Evolutionary conservation across 1,140 invertebrate species (phyloP).

Genomic region (Caerostris extrusa): DNA sequence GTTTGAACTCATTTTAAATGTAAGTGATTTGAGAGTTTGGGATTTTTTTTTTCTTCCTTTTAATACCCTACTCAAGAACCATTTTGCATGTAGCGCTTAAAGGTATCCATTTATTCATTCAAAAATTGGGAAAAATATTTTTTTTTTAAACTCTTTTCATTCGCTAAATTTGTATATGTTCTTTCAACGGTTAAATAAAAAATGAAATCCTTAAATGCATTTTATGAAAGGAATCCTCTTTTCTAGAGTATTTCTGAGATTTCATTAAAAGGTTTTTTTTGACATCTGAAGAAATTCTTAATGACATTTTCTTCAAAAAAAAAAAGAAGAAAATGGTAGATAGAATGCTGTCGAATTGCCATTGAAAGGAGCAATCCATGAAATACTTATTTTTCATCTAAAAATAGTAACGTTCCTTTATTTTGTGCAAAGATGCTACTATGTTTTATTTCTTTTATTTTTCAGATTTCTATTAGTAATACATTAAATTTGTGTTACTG

Average conservation of each 20-base stretch:
- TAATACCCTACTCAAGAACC: conserved; percentile 3
- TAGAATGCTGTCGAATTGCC: too few species aligned
- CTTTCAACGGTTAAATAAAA: not conserved
- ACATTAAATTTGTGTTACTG: too few species aligned
- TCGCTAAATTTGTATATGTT: not conserved
- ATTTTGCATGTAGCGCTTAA: not conserved
- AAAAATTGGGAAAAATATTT: not conserved
- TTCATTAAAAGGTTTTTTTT: too few species aligned
- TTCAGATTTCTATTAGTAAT: too few species aligned
- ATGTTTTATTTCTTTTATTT: too few species aligned
- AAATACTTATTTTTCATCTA: too few species aligned
- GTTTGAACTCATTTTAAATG: conserved; percentile 21
- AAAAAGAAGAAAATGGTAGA: too few species aligned
- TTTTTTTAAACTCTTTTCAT: not conserved
- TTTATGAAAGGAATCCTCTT: not conserved
- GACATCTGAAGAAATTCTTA: too few species aligned
- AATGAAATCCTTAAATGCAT: not conserved
- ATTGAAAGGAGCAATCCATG: too few species aligned
- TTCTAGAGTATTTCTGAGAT: not conserved
- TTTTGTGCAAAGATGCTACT: too few species aligned
- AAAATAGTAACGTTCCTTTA: too few species aligned
- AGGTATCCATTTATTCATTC: not conserved
- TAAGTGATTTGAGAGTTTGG: conserved; percentile 12
- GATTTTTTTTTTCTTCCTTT: not conserved
- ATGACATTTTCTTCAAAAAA: too few species aligned